A percentile compares a stretch with the other conserved stretches of the same genome.
Conservation (phyloP, 2,888 invertebrate species). For the Pilophorus perplexus region DNA sequence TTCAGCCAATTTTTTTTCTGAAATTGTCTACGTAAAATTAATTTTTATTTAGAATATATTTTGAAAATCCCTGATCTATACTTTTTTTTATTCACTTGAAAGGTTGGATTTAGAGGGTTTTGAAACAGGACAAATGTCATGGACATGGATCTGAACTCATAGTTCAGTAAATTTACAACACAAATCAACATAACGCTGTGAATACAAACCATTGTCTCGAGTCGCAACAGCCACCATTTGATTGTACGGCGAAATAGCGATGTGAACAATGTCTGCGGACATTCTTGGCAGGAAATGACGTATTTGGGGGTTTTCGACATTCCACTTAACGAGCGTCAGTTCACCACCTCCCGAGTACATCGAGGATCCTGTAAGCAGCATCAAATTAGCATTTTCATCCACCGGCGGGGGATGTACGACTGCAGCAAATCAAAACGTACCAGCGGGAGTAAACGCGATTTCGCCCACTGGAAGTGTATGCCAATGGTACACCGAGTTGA, state of each 20-base stretch:
- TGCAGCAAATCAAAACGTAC: constrained; percentile 51
- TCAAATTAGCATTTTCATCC: no score
- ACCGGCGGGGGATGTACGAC: no score
- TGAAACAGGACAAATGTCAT: no score
- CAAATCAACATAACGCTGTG: no score
- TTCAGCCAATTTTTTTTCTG: no score
- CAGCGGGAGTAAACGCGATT: constrained; percentile 62
- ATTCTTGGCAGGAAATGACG: constrained; percentile 68
- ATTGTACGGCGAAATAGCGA: constrained; percentile 63
- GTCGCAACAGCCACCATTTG: constrained; percentile 64
- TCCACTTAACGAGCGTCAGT: constrained; percentile 75
- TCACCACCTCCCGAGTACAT: constrained; percentile 77
- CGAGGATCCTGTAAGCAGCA: constrained; percentile 57
- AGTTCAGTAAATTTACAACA: no score
- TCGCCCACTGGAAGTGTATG: constrained; percentile 69
- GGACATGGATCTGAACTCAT: no score
- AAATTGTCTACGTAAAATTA: no score
- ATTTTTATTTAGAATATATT: neutral
- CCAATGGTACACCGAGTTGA: constrained; percentile 64
- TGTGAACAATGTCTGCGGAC: constrained; percentile 63
- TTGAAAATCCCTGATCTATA: no score
- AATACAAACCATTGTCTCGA: constrained; percentile 63
- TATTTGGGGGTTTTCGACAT: constrained; percentile 55
- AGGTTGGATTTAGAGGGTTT: no score
- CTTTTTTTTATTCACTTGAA: no score